Base-by-base conservation (phyloP, 1,140 invertebrate species). In the Drosophila dunni region DNA sequence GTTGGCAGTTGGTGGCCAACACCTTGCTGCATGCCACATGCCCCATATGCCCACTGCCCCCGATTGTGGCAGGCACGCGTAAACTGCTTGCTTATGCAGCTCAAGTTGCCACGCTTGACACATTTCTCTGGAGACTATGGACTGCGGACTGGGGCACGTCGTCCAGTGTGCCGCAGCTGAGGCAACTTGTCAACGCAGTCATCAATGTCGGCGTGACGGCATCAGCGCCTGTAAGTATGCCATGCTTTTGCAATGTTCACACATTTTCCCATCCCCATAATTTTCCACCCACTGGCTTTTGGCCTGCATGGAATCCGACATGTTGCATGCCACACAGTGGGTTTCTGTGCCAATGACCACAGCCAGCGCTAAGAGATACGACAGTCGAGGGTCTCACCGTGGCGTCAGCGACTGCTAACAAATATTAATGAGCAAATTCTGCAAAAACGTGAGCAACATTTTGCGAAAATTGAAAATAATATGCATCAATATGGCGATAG, bases 21-120 rank as follows among this genome's bases (percentile, higher is more conserved):
- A 54, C 53, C 74, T 57, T 8, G 15, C 24, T 11, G 10, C 24
- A 53, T 15, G 2, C 29, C 45, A 34, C 38, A 15, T 6, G 17
- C 36, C 8, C 36, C 5, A n/a, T 15, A 11, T 1, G 38, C 34
- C 34, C 38, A 6, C 13, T 13, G 34, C 11, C 70, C 44, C 56
- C 13, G 44, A 50, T 20, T 45, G 58, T 29, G 58, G 53, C 56
- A 56, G 56, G 58, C 65, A 74, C 65, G 65, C 67, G 60, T 45
- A 60, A 56, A 15, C 82, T 86, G 79, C 65, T 86, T 86, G 83
- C 61, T 88, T 88, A 86, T 86, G 82, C 82, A 82, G 65, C 82
- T 79, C 83, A 86, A 88, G 83, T 82, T 81, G 72, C 76, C 82
- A 79, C 84, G 83, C 77, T 83, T 88, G 83, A 88, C 83, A 88